These are phyloP conservation scores for Australoheros scitulus DNA, from an alignment of 2,113 vertebrate genomes.

Conservation along the genomic window DNA sequence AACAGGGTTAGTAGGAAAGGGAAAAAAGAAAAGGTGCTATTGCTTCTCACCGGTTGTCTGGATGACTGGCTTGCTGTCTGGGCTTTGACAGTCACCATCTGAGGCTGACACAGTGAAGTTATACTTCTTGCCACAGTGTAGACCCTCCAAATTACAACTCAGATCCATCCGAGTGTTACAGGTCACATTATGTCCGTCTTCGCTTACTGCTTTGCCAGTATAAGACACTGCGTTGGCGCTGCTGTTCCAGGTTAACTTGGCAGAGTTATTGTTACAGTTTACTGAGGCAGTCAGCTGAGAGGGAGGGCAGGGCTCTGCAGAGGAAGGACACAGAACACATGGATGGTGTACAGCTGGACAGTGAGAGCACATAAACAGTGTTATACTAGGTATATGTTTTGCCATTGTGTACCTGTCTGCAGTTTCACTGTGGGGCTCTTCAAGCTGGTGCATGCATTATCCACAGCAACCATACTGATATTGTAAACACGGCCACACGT, in stretches of 20 bases:
- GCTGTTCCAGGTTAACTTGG: slow-evolving; percentile 68
- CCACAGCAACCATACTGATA: slow-evolving; percentile 61
- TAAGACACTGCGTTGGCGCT: slow-evolving; percentile 72
- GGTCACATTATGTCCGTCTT: slow-evolving; percentile 59
- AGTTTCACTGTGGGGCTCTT: slow-evolving; percentile 46
- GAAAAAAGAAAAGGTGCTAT: not conserved
- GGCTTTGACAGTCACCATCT: slow-evolving; percentile 69
- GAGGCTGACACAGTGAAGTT: slow-evolving; percentile 69
- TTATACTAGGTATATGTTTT: not conserved
- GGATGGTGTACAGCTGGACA: not conserved
- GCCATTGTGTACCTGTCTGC: slow-evolving; percentile 61
- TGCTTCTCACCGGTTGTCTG: slow-evolving; percentile 70
- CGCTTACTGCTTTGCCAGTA: slow-evolving; percentile 58
- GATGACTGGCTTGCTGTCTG: slow-evolving; percentile 56
- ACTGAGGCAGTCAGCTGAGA: slow-evolving; percentile 56
- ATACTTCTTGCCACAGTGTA: slow-evolving; percentile 75
- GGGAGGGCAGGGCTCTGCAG: slow-evolving; percentile 77
- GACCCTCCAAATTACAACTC: slow-evolving; percentile 57
- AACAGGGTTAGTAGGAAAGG: not conserved
- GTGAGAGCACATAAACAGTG: not conserved
- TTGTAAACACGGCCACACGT: slow-evolving; percentile 73
- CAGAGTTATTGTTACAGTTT: slow-evolving; percentile 66
- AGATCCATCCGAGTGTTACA: slow-evolving; percentile 47
- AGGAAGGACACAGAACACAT: not conserved
- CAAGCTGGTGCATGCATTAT: slow-evolving; percentile 66